Conservation (phyloP, 1,140 invertebrate genomes). For the Drosophila kurseongensis region DNA sequence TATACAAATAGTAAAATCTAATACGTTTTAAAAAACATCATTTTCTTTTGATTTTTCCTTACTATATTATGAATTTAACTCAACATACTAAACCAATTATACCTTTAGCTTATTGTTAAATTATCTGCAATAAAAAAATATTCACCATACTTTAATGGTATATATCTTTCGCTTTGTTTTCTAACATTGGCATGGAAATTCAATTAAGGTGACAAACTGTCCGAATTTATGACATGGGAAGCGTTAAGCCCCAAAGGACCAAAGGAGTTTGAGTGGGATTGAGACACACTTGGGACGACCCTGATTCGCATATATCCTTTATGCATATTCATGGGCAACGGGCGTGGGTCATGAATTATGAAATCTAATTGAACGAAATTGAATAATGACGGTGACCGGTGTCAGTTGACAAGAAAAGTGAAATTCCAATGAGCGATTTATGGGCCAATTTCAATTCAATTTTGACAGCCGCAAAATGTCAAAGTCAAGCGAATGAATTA, state of each 20-base stretch:
- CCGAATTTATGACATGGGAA: conserved; percentile 74
- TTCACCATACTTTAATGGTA: too few species aligned
- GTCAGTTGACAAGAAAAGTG: conserved; percentile 76
- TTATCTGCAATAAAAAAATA: too few species aligned
- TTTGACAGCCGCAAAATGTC: conserved; percentile 68
- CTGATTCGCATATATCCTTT: conserved; percentile 37
- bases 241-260: conserved; percentile 33
- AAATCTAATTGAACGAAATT: conserved; percentile 81
- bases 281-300: conserved; percentile 24
- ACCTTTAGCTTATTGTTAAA: too few species aligned
- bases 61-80: too few species aligned
- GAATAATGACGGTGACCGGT: conserved; percentile 68
- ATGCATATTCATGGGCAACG: conserved; percentile 66
- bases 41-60: too few species aligned
- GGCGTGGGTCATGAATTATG: conserved; percentile 68
- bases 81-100: too few species aligned
- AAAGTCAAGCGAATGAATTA: conserved; percentile 52
- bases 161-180: background rate
- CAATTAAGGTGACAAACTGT: conserved; percentile 82
- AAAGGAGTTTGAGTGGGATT: conserved; percentile 27
- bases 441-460: conserved; percentile 54
- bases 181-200: conserved; percentile 49
- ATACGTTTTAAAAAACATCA: too few species aligned
- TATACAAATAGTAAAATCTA: too few species aligned
- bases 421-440: conserved; percentile 75